phyloP scores from a whole-genome alignment of 2,797 vertebrate genomes.

The Monodelphis domestica region DNA sequence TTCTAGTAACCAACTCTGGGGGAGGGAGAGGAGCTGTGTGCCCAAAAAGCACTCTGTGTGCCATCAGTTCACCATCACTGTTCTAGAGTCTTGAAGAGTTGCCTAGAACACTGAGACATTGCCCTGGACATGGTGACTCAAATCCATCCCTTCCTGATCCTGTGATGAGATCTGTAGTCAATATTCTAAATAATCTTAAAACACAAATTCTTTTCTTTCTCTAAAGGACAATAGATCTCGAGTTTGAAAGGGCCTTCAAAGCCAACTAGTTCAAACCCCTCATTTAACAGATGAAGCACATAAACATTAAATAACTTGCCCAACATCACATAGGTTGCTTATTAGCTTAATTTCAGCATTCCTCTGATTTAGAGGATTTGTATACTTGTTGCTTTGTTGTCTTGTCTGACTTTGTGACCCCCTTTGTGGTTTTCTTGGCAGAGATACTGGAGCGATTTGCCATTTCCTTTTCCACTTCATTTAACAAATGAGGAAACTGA shows the following conservation, averaged over 20 bases:
- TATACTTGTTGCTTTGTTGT: not conserved
- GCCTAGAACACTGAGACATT: not conserved
- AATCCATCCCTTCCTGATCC: not conserved
- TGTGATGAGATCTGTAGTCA: not conserved
- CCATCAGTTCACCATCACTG: too few relatives aligned
- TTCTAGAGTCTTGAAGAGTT: not conserved
- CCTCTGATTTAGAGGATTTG: not conserved
- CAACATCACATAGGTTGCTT: not conserved
- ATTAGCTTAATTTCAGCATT: not conserved
- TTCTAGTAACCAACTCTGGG: too few relatives aligned
- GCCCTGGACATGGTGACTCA: not conserved
- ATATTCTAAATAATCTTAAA: not conserved
- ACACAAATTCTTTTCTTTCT: not conserved
- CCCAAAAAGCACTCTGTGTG: too few relatives aligned
- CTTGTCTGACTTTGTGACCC: too few relatives aligned
- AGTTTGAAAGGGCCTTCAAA: not conserved
- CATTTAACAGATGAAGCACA: not conserved
- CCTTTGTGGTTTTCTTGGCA: too few relatives aligned
- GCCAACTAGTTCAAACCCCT: not conserved
- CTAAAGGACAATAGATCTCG: not conserved
- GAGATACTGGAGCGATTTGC: too few relatives aligned
- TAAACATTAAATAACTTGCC: not conserved
- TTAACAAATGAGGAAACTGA: too few relatives aligned
- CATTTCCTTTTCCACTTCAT: too few relatives aligned
- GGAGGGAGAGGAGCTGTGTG: too few relatives aligned